These are phyloP conservation scores for Lutraria rhynchaena DNA, from an alignment of 1,140 invertebrate species.

Conservation along the genomic window DNA sequence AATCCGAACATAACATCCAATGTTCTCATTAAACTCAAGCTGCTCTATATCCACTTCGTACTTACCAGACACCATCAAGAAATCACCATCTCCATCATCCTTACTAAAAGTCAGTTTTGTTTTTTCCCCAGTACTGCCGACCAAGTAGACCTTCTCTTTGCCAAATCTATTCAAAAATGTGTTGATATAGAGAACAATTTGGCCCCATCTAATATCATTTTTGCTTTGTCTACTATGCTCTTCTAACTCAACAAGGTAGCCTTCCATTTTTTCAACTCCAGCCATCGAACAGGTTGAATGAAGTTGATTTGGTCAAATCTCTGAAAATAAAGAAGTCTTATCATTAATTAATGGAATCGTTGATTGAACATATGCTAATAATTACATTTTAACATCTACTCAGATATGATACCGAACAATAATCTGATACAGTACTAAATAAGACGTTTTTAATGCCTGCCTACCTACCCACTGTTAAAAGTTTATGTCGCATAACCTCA, in stretches of 20 bases:
- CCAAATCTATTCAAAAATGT: conserved; percentile 18
- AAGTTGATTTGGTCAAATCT: no score
- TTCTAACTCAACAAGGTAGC: neutral
- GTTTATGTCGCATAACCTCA: no score
- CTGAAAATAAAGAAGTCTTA: no score
- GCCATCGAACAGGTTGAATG: no score
- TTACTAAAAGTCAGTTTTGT: conserved; percentile 16
- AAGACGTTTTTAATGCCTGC: no score
- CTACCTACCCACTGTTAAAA: no score
- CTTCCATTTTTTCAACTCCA: no score
- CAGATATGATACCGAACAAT: no score
- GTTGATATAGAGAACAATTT: conserved; percentile 1
- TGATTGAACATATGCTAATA: no score
- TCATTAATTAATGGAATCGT: no score
- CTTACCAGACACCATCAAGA: conserved; percentile 13
- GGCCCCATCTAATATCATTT: conserved; percentile 10
- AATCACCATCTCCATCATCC: conserved; percentile 27
- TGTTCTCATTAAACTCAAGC: neutral
- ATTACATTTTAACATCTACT: no score
- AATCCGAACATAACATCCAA: neutral
- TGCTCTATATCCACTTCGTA: neutral
- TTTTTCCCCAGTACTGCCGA: conserved; percentile 5
- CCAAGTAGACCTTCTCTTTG: conserved; percentile 11
- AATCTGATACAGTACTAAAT: no score
- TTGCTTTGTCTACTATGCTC: conserved; percentile 9